Evolutionary conservation across 2,113 vertebrate species (phyloP).

Genomic region (Lepisosteus osseus): DNA sequence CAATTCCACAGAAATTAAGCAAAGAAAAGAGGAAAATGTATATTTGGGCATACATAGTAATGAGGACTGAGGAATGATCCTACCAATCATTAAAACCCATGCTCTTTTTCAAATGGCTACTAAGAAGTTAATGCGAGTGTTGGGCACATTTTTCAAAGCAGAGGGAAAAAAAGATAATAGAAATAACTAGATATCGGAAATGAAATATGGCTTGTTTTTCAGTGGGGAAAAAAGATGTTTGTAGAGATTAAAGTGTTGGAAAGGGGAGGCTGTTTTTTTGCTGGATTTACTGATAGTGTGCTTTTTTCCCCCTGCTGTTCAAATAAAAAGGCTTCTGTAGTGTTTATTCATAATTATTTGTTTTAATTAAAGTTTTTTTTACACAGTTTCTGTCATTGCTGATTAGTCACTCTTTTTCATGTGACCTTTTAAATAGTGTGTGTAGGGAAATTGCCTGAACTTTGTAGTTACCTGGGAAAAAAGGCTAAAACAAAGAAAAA

Average conservation of each 20-base stretch:
- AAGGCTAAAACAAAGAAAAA: too few species aligned
- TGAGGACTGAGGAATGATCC: too few species aligned
- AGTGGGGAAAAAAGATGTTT: conserved; percentile 54
- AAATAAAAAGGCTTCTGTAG: not conserved
- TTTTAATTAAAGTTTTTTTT: not conserved
- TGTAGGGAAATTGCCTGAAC: too few species aligned
- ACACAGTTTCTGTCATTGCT: too few species aligned
- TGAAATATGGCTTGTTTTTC: conserved; percentile 67
- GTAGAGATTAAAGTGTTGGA: conserved; percentile 41
- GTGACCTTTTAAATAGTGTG: too few species aligned
- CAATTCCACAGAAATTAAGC: too few species aligned
- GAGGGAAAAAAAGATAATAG: conserved; percentile 56
- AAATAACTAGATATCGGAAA: conserved; percentile 64
- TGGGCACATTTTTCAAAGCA: conserved; percentile 60
- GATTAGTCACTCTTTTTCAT: too few species aligned
- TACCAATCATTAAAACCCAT: too few species aligned
- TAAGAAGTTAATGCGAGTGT: conserved; percentile 29
- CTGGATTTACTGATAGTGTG: not conserved
- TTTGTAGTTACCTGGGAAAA: too few species aligned
- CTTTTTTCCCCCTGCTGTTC: not conserved
- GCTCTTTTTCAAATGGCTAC: conserved; percentile 44
- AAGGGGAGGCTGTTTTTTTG: conserved; percentile 40
- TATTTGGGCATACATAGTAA: too few species aligned
- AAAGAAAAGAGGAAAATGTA: too few species aligned
- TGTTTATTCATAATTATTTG: not conserved